These are phyloP conservation scores for Sinosuthora webbiana DNA, from an alignment of 2,113 vertebrate species.

Conservation along the genomic window DNA sequence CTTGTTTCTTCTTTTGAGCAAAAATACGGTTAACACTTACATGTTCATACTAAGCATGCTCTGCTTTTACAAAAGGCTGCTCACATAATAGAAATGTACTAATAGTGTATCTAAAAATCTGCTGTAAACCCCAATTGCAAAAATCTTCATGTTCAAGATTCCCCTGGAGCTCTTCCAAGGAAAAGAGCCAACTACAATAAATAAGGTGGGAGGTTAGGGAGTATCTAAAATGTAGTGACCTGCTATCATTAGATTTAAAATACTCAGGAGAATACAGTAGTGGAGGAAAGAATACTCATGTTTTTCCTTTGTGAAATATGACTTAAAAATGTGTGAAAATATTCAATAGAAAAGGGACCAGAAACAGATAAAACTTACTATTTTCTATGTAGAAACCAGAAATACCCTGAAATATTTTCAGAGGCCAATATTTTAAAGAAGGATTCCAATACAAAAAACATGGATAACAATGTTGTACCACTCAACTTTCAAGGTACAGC, in stretches of 20 bases:
- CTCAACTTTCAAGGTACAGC: background rate
- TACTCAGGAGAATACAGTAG: background rate
- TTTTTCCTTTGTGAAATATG: conserved; percentile 7
- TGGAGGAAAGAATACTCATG: background rate
- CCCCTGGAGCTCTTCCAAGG: conserved; percentile 28
- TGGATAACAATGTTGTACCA: background rate
- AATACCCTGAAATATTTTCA: background rate
- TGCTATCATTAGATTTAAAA: conserved; percentile 47
- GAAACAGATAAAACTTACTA: background rate
- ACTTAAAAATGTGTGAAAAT: conserved; percentile 26
- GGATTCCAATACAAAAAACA: background rate
- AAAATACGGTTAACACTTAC: background rate
- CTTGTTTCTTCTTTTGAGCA: background rate
- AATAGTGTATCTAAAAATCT: background rate
- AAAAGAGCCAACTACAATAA: conserved; percentile 49
- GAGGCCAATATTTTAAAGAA: background rate
- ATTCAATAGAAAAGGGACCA: background rate
- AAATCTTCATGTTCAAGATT: conserved; percentile 35
- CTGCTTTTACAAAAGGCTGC: background rate
- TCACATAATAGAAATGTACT: background rate
- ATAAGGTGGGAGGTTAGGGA: conserved; percentile 37
- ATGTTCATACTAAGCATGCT: background rate
- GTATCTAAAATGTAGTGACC: conserved; percentile 12
- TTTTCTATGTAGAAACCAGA: background rate
- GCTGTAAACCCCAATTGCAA: background rate